Conservation (phyloP, 2,113 vertebrate species). For the Baryphthengus martii region DNA sequence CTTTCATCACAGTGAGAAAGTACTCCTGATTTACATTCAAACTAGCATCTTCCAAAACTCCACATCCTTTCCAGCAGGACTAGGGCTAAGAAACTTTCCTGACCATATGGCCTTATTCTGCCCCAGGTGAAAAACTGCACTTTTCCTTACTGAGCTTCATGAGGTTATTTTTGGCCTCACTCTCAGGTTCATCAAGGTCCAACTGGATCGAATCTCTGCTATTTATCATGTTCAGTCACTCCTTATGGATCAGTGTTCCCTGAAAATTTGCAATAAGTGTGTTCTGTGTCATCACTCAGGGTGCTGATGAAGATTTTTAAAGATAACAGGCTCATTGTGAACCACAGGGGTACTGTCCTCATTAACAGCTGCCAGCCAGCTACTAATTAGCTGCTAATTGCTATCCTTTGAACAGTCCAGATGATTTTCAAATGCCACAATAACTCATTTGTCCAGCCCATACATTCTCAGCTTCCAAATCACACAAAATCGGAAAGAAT, state of each 20-base stretch:
- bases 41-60: not conserved
- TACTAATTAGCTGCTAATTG: not conserved
- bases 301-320: not conserved
- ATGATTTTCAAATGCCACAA: not conserved
- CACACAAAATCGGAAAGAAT: no score
- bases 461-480: not conserved
- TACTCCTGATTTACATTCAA: not conserved
- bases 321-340: not conserved
- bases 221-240: not conserved
- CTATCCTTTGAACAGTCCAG: not conserved
- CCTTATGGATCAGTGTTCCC: accelerated
- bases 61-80: not conserved
- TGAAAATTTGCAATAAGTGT: not conserved
- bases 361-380: not conserved
- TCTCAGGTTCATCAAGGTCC: not conserved
- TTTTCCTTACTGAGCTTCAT: not conserved
- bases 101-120: not conserved
- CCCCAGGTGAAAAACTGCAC: not conserved
- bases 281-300: not conserved
- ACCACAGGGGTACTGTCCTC: not conserved
- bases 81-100: not conserved
- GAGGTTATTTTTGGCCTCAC: not conserved
- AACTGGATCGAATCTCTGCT: not conserved
- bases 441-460: not conserved
- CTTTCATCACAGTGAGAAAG: not conserved